Percentiles rank a stretch among this genome's conserved stretches.
These are phyloP conservation scores for Anastatus disparis DNA, from an alignment of 1,140 invertebrate genomes.

Conservation along the genomic window DNA sequence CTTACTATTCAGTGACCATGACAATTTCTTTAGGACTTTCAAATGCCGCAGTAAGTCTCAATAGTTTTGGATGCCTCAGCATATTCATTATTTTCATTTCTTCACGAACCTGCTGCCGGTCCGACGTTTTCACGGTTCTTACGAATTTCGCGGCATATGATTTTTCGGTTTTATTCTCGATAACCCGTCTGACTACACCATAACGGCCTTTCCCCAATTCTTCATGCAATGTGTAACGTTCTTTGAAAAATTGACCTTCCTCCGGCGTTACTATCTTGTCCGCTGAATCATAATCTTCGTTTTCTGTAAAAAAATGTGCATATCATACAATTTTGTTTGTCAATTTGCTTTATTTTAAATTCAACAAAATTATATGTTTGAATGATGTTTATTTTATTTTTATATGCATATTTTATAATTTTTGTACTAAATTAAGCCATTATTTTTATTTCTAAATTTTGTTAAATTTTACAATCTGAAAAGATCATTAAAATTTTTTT, in stretches of 20 bases:
- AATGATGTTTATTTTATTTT: too few relatives aligned
- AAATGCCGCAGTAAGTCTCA: conserved; percentile 89
- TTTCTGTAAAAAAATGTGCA: conserved; percentile 3
- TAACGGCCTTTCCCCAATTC: conserved; percentile 86
- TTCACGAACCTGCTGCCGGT: conserved; percentile 86
- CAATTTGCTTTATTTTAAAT: too few relatives aligned
- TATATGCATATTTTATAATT: too few relatives aligned
- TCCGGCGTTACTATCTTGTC: conserved; percentile 60
- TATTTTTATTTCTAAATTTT: too few relatives aligned
- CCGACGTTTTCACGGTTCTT: conserved; percentile 81
- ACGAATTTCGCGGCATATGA: conserved; percentile 93
- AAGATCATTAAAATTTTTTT: too few relatives aligned
- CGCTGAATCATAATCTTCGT: conserved; percentile 5
- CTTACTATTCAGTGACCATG: conserved; percentile 95
- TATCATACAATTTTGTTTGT: background rate
- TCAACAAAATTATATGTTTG: too few relatives aligned
- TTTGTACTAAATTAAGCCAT: too few relatives aligned
- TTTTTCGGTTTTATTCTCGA: conserved; percentile 76
- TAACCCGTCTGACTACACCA: conserved; percentile 79
- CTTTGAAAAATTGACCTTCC: conserved; percentile 70
- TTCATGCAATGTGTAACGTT: conserved; percentile 74
- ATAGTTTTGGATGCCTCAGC: conserved; percentile 88
- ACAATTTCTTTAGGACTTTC: conserved; percentile 87
- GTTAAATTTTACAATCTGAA: too few relatives aligned
- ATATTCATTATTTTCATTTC: conserved; percentile 94